Base-by-base conservation (phyloP, 2,888 invertebrate species). In the Eupithecia tripunctaria region DNA sequence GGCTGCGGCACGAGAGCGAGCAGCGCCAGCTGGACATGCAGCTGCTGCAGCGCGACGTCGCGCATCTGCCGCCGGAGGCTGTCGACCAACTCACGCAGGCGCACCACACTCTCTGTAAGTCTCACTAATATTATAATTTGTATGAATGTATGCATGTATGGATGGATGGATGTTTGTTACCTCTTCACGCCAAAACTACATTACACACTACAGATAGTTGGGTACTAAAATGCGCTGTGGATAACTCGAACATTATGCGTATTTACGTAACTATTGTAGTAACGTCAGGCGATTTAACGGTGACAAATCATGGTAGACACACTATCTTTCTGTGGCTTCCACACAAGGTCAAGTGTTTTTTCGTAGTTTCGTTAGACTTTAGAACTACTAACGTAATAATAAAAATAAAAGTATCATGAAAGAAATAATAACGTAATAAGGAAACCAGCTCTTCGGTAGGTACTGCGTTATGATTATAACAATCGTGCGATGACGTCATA, bases 91-190 rank as follows among this genome's bases (percentile, higher is more conserved):
- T 97, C 65, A 95, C 96, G 72, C 97, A 97, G 88, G 96, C 96
- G 70, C 96, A 96, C 88, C 96, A 97, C 82, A 97, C 96, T 3
- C 94, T 97, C 76, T 96, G 97, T 97, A 93, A 95, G 96, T n/a
- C n/a, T n/a, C n/a, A n/a, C n/a, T n/a, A n/a, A n/a, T n/a, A n/a
- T n/a, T n/a, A n/a, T n/a, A n/a, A n/a, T n/a, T n/a, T n/a, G n/a
- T n/a, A n/a, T n/a, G n/a, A n/a, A n/a, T n/a, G n/a, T n/a, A n/a
- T n/a, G n/a, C n/a, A n/a, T n/a, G n/a, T n/a, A n/a, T n/a, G n/a
- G n/a, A n/a, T n/a, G n/a, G n/a, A n/a, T n/a, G n/a, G n/a, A n/a
- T n/a, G n/a, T n/a, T n/a, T n/a, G n/a, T n/a, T n/a, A n/a, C n/a
- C n/a, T n/a, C n/a, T n/a, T n/a, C n/a, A n/a, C n/a, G n/a, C n/a